phyloP scores from a whole-genome alignment of 2,113 vertebrate genomes.

The Anas platyrhynchos region DNA sequence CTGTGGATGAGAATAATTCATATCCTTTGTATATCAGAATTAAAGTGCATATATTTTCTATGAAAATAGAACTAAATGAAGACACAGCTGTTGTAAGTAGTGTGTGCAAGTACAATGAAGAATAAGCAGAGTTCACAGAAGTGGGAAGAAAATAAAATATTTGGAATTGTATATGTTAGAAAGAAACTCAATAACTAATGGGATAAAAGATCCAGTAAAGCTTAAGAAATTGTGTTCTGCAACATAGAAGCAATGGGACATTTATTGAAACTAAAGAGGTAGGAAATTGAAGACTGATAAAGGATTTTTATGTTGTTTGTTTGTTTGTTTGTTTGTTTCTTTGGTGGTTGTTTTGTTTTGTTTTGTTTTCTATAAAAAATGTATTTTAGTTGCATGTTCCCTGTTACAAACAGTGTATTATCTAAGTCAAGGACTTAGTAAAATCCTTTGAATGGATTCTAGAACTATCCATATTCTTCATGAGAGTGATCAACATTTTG shows the following conservation, averaged over 20 bases:
- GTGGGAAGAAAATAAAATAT: not conserved
- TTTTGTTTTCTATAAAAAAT: not conserved
- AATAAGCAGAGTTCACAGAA: not conserved
- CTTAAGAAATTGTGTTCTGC: not conserved
- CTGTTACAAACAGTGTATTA: not conserved
- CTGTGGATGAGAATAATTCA: not conserved
- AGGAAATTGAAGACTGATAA: not conserved
- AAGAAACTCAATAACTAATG: not conserved
- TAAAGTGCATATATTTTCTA: not conserved
- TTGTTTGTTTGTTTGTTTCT: too few relatives aligned
- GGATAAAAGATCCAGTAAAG: not conserved
- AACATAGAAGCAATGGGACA: not conserved
- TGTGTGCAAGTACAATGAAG: not conserved
- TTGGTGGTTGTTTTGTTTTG: too few relatives aligned
- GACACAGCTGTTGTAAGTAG: not conserved
- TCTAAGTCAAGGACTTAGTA: not conserved
- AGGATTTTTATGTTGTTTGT: not conserved
- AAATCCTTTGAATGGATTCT: not conserved
- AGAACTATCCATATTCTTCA: not conserved
- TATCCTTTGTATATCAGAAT: not conserved
- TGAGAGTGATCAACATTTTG: not conserved
- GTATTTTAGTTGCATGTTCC: not conserved
- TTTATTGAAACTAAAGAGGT: not conserved
- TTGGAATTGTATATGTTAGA: not conserved
- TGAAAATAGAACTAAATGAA: not conserved